These are phyloP conservation scores for Condylostylus longicornis DNA, from an alignment of 1,140 invertebrate genomes.

Conservation along the genomic window DNA sequence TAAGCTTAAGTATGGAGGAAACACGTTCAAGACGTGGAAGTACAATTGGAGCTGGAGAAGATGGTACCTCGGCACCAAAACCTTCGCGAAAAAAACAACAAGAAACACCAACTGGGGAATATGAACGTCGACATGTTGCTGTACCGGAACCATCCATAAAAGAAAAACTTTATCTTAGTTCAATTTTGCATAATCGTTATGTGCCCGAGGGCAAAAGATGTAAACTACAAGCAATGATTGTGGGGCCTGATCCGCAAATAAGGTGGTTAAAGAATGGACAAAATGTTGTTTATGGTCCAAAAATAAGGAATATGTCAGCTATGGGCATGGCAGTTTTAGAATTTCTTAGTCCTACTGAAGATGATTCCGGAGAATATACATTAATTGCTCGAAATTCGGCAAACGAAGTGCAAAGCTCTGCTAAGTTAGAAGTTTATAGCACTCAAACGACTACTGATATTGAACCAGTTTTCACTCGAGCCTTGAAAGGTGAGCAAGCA, in stretches of 20 bases:
- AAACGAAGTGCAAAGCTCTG: conserved; percentile 36
- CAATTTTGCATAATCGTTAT: conserved; percentile 27
- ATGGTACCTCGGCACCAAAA: conserved; percentile 12
- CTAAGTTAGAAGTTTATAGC: conserved; percentile 33
- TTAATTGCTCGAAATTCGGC: conserved; percentile 35
- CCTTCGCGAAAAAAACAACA: conserved; percentile 16
- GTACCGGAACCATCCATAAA: conserved; percentile 27
- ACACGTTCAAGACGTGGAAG: conserved; percentile 1
- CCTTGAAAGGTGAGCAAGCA: conserved; percentile 31
- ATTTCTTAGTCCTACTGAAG: conserved; percentile 28
- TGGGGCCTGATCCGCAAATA: conserved; percentile 23
- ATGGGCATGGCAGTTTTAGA: conserved; percentile 38
- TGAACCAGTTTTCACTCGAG: conserved; percentile 25
- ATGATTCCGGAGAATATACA: conserved; percentile 33
- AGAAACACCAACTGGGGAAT: conserved; percentile 21
- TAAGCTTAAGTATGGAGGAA: conserved; percentile 17
- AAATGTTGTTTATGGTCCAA: conserved; percentile 20
- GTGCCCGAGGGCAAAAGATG: conserved; percentile 28
- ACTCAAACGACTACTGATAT: conserved; percentile 24
- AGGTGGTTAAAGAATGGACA: conserved; percentile 30
- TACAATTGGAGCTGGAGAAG: conserved; percentile 5
- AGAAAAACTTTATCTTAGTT: conserved; percentile 27
- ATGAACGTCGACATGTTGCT: conserved; percentile 21
- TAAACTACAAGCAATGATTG: conserved; percentile 26
- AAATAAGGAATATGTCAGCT: conserved; percentile 24